phyloP scores from a whole-genome alignment of 1,140 invertebrate species.

The Drosophila persimilis region DNA sequence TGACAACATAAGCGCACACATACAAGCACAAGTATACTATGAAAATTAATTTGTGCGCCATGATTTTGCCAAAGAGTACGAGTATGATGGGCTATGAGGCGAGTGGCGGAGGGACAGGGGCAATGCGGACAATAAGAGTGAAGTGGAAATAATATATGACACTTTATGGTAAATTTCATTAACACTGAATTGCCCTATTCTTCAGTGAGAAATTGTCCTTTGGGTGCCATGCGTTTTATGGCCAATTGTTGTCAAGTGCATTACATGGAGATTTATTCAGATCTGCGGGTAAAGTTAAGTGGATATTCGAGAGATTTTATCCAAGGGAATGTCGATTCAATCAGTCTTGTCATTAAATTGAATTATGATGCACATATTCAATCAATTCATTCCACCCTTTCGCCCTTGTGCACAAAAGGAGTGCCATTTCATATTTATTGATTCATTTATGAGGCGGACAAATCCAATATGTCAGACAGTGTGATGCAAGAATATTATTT shows the following conservation, averaged over 20 bases:
- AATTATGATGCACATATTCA: too few species aligned
- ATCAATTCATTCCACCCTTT: too few species aligned
- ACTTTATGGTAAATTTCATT: slow-evolving; percentile 54
- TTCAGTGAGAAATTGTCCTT: slow-evolving; percentile 45
- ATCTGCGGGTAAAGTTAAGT: slow-evolving; percentile 29
- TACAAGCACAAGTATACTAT: slow-evolving; percentile 19
- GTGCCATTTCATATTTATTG: too few species aligned
- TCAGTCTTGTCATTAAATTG: slow-evolving; percentile 7
- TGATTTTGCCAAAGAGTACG: slow-evolving; percentile 46
- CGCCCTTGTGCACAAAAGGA: too few species aligned
- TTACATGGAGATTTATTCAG: slow-evolving; percentile 52
- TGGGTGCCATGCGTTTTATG: slow-evolving; percentile 33
- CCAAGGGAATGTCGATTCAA: slow-evolving; percentile 26
- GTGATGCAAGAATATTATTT: too few species aligned
- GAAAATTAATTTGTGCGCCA: slow-evolving; percentile 71
- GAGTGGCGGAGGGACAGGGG: neutral
- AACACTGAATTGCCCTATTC: slow-evolving; percentile 50
- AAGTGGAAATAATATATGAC: slow-evolving; percentile 46
- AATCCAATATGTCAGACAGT: too few species aligned
- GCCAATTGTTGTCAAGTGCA: slow-evolving; percentile 59
- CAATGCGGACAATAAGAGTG: slow-evolving; percentile 1
- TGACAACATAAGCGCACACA: slow-evolving; percentile 74
- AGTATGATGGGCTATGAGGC: neutral
- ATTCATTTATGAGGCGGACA: too few species aligned
- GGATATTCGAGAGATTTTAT: slow-evolving; percentile 23